A percentile compares a stretch with the other conserved stretches of the same genome.
These are phyloP conservation scores for Siderastrea radians DNA, from an alignment of 92 coral and sea anemone genomes.

Conservation along the genomic window DNA sequence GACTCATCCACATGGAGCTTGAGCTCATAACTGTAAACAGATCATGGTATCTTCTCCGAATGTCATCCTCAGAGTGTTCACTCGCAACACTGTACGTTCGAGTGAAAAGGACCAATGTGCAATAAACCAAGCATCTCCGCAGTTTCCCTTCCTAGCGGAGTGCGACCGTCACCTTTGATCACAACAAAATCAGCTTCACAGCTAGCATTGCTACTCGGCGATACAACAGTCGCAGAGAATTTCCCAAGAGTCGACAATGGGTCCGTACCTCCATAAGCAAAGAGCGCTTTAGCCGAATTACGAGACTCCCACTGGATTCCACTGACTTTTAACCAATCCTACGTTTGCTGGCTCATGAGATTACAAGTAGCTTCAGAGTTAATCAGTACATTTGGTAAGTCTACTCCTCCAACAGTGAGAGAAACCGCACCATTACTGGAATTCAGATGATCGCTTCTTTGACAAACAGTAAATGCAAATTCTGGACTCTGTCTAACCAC, in stretches of 20 bases:
- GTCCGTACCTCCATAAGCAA: neutral
- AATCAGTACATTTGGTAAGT: neutral
- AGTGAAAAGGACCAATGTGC: neutral
- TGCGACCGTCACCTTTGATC: neutral
- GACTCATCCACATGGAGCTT: constrained; percentile 1
- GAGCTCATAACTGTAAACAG: constrained; percentile 14
- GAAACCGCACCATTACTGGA: neutral
- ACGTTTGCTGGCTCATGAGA: constrained; percentile 11
- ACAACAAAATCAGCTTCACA: constrained; percentile 19
- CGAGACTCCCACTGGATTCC: constrained; percentile 14
- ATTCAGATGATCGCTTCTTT: neutral
- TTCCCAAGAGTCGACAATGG: constrained; percentile 10
- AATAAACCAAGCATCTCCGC: neutral
- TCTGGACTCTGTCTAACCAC: neutral
- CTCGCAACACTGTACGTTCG: neutral
- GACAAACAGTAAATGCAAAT: neutral
- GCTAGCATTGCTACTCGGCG: neutral
- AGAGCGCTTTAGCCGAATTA: neutral
- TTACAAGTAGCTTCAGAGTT: constrained; percentile 9
- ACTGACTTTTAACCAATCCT: neutral
- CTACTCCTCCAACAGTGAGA: constrained; percentile 3
- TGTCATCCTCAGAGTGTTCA: neutral
- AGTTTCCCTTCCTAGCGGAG: neutral
- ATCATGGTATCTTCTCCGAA: neutral
- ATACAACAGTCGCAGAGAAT: neutral